These are phyloP conservation scores for Neolamprologus tretocephalus DNA, from an alignment of 2,113 vertebrate species.

Conservation along the genomic window DNA sequence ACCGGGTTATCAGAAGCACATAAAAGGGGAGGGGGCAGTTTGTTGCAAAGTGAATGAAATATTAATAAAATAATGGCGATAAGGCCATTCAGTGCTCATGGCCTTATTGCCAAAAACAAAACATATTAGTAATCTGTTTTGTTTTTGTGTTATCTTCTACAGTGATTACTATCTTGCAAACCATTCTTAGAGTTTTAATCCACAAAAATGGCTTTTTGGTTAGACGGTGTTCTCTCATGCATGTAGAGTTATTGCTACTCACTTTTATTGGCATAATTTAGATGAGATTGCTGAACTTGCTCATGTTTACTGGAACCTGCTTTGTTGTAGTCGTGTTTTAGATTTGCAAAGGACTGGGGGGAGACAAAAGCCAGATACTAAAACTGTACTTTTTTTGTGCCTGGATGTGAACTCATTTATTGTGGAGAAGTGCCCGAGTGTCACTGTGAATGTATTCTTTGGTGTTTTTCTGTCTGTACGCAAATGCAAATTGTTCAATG, in stretches of 20 bases:
- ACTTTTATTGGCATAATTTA: background rate
- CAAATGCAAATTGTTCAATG: background rate
- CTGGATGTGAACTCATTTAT: background rate
- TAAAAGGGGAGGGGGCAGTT: background rate
- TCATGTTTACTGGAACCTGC: background rate
- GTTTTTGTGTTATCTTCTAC: background rate
- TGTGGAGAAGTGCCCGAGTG: background rate
- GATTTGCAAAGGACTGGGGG: background rate
- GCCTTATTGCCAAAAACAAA: background rate
- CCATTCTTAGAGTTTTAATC: background rate
- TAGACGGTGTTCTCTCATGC: background rate
- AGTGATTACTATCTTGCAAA: background rate
- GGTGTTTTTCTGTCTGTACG: background rate
- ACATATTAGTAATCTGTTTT: background rate
- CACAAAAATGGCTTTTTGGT: background rate
- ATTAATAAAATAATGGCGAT: background rate
- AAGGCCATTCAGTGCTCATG: background rate
- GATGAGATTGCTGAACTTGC: background rate
- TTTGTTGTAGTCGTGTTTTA: background rate
- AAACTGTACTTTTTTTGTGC: background rate
- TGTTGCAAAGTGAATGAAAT: background rate
- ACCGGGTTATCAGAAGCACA: background rate
- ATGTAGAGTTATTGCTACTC: background rate
- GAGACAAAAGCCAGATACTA: background rate
- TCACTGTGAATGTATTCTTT: background rate